Base-by-base conservation (phyloP, 2,888 invertebrate genomes). In the Nebria brevicollis region DNA sequence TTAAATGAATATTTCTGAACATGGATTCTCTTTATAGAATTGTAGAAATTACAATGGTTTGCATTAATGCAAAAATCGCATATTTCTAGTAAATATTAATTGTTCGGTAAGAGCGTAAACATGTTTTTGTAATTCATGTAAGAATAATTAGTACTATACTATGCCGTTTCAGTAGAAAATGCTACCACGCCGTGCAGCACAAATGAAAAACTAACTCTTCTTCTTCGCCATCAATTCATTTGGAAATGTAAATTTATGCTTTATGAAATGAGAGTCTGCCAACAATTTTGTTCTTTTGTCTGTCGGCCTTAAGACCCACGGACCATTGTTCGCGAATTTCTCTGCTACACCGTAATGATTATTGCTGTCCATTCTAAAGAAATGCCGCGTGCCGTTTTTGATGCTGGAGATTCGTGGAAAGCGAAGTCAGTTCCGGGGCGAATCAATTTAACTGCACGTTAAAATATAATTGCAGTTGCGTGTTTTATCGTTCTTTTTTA, bases 351-450 rank as follows among this genome's bases (percentile, higher is more conserved):
- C 70, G 26, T 70, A 70, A 70, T 77, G 43, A 77, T 68, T 77
- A 77, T 77, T 77, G 42, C 77, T 77, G 68, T 77, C 77, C 54
- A 77, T 77, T 77, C 34, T 77, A 77, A 77, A 77, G 68, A 70
- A 77, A 70, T 77, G 43, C 70, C 54, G 54, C 34, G 34, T 34
- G 34, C 34, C 34, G 34, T 34, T 34, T 34, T 34, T 34, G 34
- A 34, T 54, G 54, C 11, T 13, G 54, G 13, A 54, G 54, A 54
- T 11, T 54, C 54, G 7, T 7, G 54, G 13, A 54, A 54, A 54
- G 54, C 54, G 8, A 8, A 54, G 54, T 54, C 54, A 54, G 54
- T 54, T 54, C 54, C 54, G 54, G 2, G 54, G 7, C 13, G 54
- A 54, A 54, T 54, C 54, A 54, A 54, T 54, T 54, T 54, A 11